Percentiles rank a stretch among this genome's conserved stretches.
Conservation (phyloP, 2,113 vertebrate genomes). For the Podarcis raffonei region DNA sequence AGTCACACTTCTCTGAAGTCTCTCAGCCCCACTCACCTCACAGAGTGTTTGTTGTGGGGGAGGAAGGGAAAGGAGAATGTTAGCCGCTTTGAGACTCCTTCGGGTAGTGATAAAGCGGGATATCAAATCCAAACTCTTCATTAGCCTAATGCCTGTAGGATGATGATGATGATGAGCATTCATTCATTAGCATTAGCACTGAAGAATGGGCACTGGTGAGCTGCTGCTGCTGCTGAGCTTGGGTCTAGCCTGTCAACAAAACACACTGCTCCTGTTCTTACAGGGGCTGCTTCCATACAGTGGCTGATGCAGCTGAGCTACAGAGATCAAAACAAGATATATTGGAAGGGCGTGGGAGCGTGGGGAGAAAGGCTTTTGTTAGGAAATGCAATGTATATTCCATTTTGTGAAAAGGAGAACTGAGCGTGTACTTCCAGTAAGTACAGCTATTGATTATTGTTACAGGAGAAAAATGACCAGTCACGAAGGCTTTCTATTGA, state of each 20-base stretch:
- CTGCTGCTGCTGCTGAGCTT: background rate
- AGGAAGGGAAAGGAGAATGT: too few species aligned
- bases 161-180: too few species aligned
- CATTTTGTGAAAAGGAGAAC: slow-evolving; percentile 59
- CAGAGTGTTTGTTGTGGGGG: too few species aligned
- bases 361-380: slow-evolving; percentile 39
- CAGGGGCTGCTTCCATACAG: background rate
- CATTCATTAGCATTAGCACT: background rate
- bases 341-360: slow-evolving; percentile 33
- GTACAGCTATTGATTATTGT: background rate
- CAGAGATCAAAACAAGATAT: slow-evolving; percentile 55
- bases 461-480: background rate
- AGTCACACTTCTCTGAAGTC: too few species aligned
- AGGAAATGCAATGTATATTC: slow-evolving; percentile 33
- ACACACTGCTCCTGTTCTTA: background rate
- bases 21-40: too few species aligned
- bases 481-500: background rate
- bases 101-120: too few species aligned
- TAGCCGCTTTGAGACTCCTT: too few species aligned
- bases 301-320: slow-evolving; percentile 5
- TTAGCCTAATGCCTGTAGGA: background rate
- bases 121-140: too few species aligned
- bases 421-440: slow-evolving; percentile 65
- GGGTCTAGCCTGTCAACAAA: background rate
- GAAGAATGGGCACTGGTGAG: background rate